Conservation (phyloP, 2,797 vertebrate genomes). For the Pipistrellus pipistrellus region DNA sequence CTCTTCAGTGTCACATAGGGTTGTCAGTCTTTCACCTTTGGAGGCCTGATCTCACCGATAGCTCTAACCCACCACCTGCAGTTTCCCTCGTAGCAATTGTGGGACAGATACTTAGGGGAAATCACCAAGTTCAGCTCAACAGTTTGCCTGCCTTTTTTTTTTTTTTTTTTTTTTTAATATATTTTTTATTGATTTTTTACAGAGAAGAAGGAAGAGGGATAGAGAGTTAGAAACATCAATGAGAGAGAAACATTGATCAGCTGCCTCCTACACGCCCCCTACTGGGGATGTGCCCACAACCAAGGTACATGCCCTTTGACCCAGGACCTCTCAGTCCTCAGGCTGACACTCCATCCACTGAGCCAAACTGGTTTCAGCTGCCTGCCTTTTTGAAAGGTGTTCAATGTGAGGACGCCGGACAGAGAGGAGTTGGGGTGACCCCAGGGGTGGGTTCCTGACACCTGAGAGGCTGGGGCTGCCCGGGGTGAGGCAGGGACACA, state of each 20-base stretch:
- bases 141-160: neutral
- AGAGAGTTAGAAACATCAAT: too few relatives aligned
- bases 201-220: too few relatives aligned
- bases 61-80: neutral
- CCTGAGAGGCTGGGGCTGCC: neutral
- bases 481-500: neutral
- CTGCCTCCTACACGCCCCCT: too few relatives aligned
- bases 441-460: neutral
- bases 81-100: neutral
- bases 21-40: neutral
- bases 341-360: too few relatives aligned
- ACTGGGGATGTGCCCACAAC: too few relatives aligned
- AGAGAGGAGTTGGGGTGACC: neutral
- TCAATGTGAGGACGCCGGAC: accelerated
- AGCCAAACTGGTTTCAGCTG: too few relatives aligned
- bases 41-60: neutral
- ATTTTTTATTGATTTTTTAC: too few relatives aligned
- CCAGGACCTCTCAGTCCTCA: too few relatives aligned
- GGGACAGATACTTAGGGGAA: neutral
- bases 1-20: neutral
- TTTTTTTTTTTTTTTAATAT: neutral
- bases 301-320: too few relatives aligned
- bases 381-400: neutral
- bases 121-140: neutral
- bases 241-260: too few relatives aligned